Evolutionary conservation across 2,888 invertebrate species (phyloP).

Genomic region (Ganaspis brasiliensis): DNA sequence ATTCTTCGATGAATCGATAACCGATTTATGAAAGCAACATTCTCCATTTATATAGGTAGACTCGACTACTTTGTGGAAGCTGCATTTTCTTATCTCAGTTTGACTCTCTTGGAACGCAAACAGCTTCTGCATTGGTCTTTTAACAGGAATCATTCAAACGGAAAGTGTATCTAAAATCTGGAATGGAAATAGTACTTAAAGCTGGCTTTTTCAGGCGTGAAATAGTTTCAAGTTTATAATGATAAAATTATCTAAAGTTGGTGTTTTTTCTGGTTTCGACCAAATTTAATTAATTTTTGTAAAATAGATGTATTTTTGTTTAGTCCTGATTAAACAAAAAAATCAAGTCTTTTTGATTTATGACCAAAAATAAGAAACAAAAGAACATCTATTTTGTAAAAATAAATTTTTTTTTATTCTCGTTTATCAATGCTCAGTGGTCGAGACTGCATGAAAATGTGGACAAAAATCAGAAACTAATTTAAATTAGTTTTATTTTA

Average conservation of each 20-base stretch:
- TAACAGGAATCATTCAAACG: constrained; percentile 30
- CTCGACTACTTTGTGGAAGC: constrained; percentile 39
- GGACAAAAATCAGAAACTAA: too few relatives aligned
- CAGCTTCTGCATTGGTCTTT: not conserved
- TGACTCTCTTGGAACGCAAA: constrained; percentile 18
- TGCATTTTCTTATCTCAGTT: constrained; percentile 27
- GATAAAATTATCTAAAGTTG: constrained; percentile 27
- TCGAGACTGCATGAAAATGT: too few relatives aligned
- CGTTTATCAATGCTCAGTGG: too few relatives aligned
- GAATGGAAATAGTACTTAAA: not conserved
- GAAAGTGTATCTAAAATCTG: constrained; percentile 22
- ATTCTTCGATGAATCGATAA: constrained; percentile 39
- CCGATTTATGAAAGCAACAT: constrained; percentile 20
- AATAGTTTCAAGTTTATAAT: constrained; percentile 21
- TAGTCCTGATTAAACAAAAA: too few relatives aligned
- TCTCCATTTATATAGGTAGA: constrained; percentile 1
- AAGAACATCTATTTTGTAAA: too few relatives aligned
- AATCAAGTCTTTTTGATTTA: too few relatives aligned
- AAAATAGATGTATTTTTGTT: too few relatives aligned
- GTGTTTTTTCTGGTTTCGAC: too few relatives aligned
- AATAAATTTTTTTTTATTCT: too few relatives aligned
- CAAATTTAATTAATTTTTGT: too few relatives aligned
- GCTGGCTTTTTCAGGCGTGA: constrained; percentile 28
- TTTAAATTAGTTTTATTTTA: too few relatives aligned
- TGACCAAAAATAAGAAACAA: too few relatives aligned